Evolutionary conservation across 2,113 vertebrate species (phyloP).

Genomic region (Triplophysa tibetana): DNA sequence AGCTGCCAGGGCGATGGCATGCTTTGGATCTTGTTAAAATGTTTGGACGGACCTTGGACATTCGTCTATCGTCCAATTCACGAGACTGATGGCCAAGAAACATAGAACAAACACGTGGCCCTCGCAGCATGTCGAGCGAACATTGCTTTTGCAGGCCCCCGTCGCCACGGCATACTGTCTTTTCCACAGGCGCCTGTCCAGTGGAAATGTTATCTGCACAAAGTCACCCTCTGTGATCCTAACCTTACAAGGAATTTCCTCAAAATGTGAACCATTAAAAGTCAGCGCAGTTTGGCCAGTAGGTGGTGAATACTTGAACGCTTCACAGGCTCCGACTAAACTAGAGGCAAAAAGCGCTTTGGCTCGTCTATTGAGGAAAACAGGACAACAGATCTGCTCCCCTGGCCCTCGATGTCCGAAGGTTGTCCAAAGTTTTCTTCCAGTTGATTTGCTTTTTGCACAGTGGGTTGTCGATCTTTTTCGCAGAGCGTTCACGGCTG

Average conservation of each 20-base stretch:
- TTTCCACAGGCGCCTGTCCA: constrained; percentile 12
- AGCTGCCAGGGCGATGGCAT: constrained; percentile 18
- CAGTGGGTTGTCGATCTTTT: constrained; percentile 21
- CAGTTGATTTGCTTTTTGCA: background rate
- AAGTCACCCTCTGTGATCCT: background rate
- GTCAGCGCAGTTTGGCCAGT: background rate
- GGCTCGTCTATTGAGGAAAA: background rate
- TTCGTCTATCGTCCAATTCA: constrained; percentile 16
- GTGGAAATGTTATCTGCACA: constrained; percentile 28
- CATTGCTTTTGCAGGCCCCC: constrained; percentile 18
- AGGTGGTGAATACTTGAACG: background rate
- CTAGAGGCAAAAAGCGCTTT: background rate
- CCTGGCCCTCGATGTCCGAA: background rate
- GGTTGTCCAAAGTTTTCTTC: background rate
- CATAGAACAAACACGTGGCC: constrained; percentile 5
- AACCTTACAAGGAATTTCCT: constrained; percentile 8
- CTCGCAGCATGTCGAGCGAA: background rate
- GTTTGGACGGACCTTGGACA: constrained; percentile 15
- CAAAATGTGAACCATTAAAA: constrained; percentile 23
- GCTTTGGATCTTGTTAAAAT: constrained; percentile 41
- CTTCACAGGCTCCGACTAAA: background rate
- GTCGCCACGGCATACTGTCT: background rate
- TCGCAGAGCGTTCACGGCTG: background rate
- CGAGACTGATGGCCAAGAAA: background rate
- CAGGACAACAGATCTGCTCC: background rate